Evolutionary conservation across 1,140 invertebrate genomes (phyloP), one percentile per base, ranked within the genome.

Genomic region (Grapholita molesta): DNA sequence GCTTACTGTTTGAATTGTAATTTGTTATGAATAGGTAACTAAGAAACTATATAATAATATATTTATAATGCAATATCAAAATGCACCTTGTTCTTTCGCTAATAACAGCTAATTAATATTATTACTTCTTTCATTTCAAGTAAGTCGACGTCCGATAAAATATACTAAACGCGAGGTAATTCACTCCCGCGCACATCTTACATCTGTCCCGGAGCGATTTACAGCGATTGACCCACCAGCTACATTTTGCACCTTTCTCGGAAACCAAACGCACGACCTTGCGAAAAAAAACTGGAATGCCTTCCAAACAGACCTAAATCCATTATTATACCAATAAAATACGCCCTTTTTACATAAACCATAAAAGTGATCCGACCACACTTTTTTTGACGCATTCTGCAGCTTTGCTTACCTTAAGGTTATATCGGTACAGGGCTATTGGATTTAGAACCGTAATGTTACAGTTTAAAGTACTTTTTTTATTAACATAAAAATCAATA

Each of bases 201-300:
- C 55, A 61, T 28, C 55, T 61, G 55, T 28, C 55, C 9, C 25
- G 24, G 18, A n/a, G 53, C 21, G 24, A 55, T 55, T 25, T 55
- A 55, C 52, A 55, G 11, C 42, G 42, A 61, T 61, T 28, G 55
- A 28, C 55, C 25, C 25, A 61, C 55, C 30, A 28, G 5, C 9
- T 28, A 61, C 55, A 61, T 61, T 28, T 61, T 61, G 55, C 55
- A 61, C 55, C 55, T 61, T 61, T 61, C n/a, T 28, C 55, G 15
- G 55, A 15, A 61, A 61, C 55, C 15, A 25, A 28, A 28, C 15
- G 25, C n/a, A 61, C 55, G 55, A 61, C 55, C 55, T 61, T 61
- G 24, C 9, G 11, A 55, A 55, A 61, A n/a, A 61, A 61, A 61
- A 61, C 11, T n/a, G 21, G 24, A 61, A 21, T 9, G 42, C 0